Base-by-base conservation (phyloP, 2,888 invertebrate species). In the Arrhopalites spinosus region DNA sequence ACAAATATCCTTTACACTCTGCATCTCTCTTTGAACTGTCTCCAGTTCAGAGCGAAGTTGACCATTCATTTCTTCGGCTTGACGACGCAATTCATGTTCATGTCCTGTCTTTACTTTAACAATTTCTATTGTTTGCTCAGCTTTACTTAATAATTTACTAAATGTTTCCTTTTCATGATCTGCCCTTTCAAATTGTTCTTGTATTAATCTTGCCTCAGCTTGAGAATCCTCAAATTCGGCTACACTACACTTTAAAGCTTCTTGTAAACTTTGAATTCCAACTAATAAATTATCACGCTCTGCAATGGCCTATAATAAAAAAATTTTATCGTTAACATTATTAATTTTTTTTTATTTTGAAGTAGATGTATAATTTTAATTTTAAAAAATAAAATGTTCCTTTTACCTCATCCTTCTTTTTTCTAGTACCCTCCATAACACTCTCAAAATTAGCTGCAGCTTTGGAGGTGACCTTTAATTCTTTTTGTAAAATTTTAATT, bases 221-320 rank as follows among this genome's bases (percentile, higher is more conserved):
- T 78, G 78, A 27, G 74, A 67, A 36, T 72, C 73, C 63, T 76
- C 77, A 15, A 81, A 74, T 36, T 81, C 80, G 53, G 81, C 82
- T n/a, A 74, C 68, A 17, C 78, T 76, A 45, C 59, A 63, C 43
- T 73, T 76, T 36, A 82, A 68, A n/a, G 79, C 73, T 70, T 78
- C 79, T 75, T 81, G 78, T n/a, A 81, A 36, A 17, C 36, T 77
- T 20, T 70, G 43, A 25, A 77, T 77, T 1, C 64, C 77, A 13
- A 79, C 29, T 56, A 79, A 79, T n/a, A 79, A 78, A 61, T 74
- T 72, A 45, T 78, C 78, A 23, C 79, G 67, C 64, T 82, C 82
- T 23, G 79, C 79, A 0, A 74, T 47, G 25, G 79, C 79, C 82
- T 82, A 29, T 29, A 43, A 50, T 23, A 50, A 53, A 53, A 20